Evolutionary conservation across 2,113 vertebrate species (phyloP), one percentile per base, ranked within the genome.

Genomic region (Neopipo cinnamomea): DNA sequence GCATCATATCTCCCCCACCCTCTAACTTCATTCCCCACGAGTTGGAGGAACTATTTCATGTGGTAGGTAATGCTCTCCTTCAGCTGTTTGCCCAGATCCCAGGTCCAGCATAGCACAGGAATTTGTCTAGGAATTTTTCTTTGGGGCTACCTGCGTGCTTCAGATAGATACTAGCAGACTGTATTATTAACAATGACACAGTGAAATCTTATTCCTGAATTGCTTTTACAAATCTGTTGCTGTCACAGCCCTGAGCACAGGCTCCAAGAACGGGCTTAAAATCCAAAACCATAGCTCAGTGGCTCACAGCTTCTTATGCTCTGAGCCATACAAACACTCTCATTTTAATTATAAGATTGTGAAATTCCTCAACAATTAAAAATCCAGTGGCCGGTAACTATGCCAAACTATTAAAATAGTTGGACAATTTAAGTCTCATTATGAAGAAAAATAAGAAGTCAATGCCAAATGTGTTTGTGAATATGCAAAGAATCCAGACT

Each of bases 361-460:
- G 86, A 81, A 95, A 88, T n/a, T 92, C 53, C 44, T 88, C 62
- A 65, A 75, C 33, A 92, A 81, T 41, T 59, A 89, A 76, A 94
- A 89, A 61, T 47, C 28, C 55, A 66, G 37, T 31, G 59, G 68
- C 30, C 5, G 4, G 39, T 73, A 89, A 80, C 41, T 66, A 47
- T 30, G 63, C 28, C 2, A 4, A 83, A 84, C 58, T 89, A 74
- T 42, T 66, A n/a, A 18, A 91, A 59, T 19, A 66, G 76, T 71
- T 91, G n/a, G 53, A 89, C 28, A 91, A 77, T 59, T 55, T 62
- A 78, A 68, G 65, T 70, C 35, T 80, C 39, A 65, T 65, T 79
- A 39, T 66, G 52, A 84, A 49, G 52, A 49, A 74, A 78, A 73
- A 46, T 37, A 44, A 33, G 14, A 68, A 93, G 33, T 44, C 14